A percentile compares a stretch with the other conserved stretches of the same genome.
These are phyloP conservation scores for Apodemia zela DNA, from an alignment of 2,888 invertebrate species.

Conservation along the genomic window DNA sequence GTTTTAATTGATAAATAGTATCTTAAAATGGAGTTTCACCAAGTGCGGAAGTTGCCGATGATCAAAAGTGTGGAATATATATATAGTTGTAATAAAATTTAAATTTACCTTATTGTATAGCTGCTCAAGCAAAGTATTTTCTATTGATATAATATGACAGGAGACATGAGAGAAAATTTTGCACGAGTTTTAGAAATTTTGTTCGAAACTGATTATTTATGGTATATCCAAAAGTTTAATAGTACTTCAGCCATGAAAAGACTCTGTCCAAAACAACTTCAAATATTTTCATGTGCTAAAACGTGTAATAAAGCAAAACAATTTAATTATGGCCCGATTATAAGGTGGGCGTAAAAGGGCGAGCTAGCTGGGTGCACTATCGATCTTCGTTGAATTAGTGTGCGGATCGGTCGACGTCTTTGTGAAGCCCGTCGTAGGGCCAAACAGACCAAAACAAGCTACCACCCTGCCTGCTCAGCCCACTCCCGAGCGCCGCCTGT, in stretches of 20 bases:
- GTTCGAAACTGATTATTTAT: background rate
- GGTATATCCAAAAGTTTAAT: background rate
- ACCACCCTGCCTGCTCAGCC: constrained; percentile 44
- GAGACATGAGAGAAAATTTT: too few species aligned
- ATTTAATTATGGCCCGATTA: constrained; percentile 64
- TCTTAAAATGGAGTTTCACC: too few species aligned
- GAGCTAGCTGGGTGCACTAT: constrained; percentile 71
- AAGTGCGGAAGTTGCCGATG: too few species aligned
- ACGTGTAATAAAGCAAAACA: constrained; percentile 41
- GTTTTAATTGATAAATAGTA: too few species aligned
- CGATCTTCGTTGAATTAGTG: constrained; percentile 80
- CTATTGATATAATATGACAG: too few species aligned
- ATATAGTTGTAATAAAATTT: too few species aligned
- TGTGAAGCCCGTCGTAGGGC: constrained; percentile 73
- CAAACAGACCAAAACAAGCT: constrained; percentile 80
- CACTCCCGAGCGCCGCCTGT: constrained; percentile 50
- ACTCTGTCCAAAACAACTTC: constrained; percentile 10
- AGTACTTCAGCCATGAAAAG: background rate
- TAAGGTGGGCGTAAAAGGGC: constrained; percentile 69
- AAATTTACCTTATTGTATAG: too few species aligned
- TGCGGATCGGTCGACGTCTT: constrained; percentile 78
- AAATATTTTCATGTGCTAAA: constrained; percentile 19
- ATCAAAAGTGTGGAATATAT: too few species aligned
- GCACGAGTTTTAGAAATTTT: too few species aligned
- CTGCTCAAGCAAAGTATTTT: too few species aligned